Base-by-base conservation (phyloP, 1,140 invertebrate species). In the Drosophila pandora region DNA sequence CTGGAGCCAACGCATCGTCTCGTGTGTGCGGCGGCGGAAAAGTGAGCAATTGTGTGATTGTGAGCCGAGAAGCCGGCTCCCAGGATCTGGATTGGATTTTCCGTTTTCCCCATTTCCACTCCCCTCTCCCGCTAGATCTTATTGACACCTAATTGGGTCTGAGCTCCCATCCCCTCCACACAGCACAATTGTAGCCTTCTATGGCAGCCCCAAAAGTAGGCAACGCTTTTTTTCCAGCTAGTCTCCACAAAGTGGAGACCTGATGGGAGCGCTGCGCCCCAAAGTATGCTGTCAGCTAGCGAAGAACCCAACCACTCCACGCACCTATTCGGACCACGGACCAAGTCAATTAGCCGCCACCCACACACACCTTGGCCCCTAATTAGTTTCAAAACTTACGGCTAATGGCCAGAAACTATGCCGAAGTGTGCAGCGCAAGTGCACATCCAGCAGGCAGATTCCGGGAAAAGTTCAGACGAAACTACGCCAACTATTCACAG, bases 101-200 rank as follows among this genome's bases (percentile, higher is more conserved):
- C 41, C 41, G 17, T 0, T 3, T 8, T 17, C 17, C 17, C 17
- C 17, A 17, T 17, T 17, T 17, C 17, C 17, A 17, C 39, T 50
- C 25, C 21, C 17, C 22, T 12, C 25, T 39, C 70, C 73, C 43
- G 59, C 53, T 57, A 48, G 57, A 59, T 50, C 73, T 64, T 61
- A 82, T 82, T 82, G 79, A 82, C 72, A 65, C 68, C 68, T 74
- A 82, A 82, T 82, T 82, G 79, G 76, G 73, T 61, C 78, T 17
- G 22, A 22, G 34, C 12, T 47, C 5, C 7, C 25, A 17, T 17
- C 17, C 17, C 17, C 17, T 17, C 17, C 17, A 0, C 17, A 0
- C 17, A 17, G 17, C 17, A 17, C 25, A 28, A 28, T 28, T 28
- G 25, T 7, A 4, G 25, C 6, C 7, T 25, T 25, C 25, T 6